phyloP scores from a whole-genome alignment of 1,140 invertebrate genomes.

The Diploscapter pachys region DNA sequence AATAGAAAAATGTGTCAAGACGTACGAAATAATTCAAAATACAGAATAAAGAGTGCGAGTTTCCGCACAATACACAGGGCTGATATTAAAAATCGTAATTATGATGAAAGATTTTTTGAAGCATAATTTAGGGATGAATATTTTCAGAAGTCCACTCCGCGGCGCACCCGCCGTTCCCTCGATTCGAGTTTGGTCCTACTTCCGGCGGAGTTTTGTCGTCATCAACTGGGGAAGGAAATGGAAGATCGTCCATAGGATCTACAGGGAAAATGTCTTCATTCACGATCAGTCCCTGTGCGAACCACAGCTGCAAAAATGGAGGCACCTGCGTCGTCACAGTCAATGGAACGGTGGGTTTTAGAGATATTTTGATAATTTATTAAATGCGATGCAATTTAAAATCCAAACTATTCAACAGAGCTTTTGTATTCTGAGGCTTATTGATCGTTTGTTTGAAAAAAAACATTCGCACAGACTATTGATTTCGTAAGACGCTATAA shows the following conservation, averaged over 20 bases:
- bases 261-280: background rate
- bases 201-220: constrained; percentile 15
- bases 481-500: too few species aligned
- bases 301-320: constrained; percentile 39
- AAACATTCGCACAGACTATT: too few species aligned
- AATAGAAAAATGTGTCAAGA: too few species aligned
- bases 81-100: too few species aligned
- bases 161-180: background rate
- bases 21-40: too few species aligned
- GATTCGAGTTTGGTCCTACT: constrained; percentile 11
- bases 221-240: constrained; percentile 6
- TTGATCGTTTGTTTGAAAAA: too few species aligned
- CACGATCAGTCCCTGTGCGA: constrained; percentile 29
- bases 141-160: background rate
- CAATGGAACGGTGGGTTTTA: constrained; percentile 22
- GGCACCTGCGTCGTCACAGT: constrained; percentile 36
- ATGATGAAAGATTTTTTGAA: too few species aligned
- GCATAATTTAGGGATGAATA: too few species aligned
- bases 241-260: background rate
- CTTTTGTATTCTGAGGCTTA: too few species aligned
- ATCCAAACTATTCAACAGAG: background rate
- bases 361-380: background rate
- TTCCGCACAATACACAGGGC: too few species aligned
- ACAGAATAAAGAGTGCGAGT: too few species aligned
- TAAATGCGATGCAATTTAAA: background rate